A percentile compares a stretch with the other conserved stretches of the same genome.
Conservation (phyloP, 30 jellyfish, hydroid and myxozoan species). For the Chrysaora quinquecirrha region DNA sequence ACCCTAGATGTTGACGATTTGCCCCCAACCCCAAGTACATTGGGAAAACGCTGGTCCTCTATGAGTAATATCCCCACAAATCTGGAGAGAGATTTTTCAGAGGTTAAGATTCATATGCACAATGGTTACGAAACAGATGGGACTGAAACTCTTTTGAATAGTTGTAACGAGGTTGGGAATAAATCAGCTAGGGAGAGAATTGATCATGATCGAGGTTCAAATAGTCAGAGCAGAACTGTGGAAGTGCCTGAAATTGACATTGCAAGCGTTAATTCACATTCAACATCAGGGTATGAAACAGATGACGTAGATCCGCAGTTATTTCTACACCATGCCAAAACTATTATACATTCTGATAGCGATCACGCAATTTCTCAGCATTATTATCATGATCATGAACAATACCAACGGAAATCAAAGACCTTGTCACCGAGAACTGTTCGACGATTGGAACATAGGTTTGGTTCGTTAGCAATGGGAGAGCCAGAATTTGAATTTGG, state of each 20-base stretch:
- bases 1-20: constrained; percentile 53
- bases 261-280: constrained; percentile 57
- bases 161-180: not conserved
- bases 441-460: constrained; percentile 61
- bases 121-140: constrained; percentile 71
- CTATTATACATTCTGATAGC: not conserved
- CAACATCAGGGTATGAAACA: constrained; percentile 71
- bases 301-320: constrained; percentile 36
- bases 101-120: constrained; percentile 52
- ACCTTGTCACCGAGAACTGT: constrained; percentile 66
- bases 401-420: constrained; percentile 26
- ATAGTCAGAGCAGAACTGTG: not conserved
- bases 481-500: constrained; percentile 6
- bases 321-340: not conserved
- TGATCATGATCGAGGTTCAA: not conserved
- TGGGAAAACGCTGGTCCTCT: constrained; percentile 46
- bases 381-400: constrained; percentile 1
- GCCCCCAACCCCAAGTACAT: constrained; percentile 34
- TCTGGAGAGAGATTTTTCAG: not conserved
- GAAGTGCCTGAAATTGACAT: constrained; percentile 30
- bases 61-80: constrained; percentile 22
- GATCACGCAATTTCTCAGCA: not conserved
- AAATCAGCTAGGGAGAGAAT: not conserved
- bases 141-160: constrained; percentile 1
- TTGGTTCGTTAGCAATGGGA: constrained; percentile 40